Evolutionary conservation across 2,797 vertebrate genomes (phyloP).

Genomic region (Thunnus albacares): DNA sequence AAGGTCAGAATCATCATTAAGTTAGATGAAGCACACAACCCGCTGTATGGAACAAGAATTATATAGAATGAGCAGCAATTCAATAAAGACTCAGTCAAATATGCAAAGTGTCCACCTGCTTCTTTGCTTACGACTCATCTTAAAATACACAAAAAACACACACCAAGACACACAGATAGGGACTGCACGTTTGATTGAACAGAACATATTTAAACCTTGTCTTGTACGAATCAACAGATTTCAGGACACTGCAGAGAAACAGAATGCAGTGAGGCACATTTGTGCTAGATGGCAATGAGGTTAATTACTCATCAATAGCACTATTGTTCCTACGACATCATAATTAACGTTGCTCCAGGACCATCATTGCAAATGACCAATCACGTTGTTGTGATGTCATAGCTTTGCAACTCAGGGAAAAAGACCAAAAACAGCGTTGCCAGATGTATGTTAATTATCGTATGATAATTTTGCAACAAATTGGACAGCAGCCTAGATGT

Average conservation of each 20-base stretch:
- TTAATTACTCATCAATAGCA: too few relatives aligned
- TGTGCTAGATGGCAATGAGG: too few relatives aligned
- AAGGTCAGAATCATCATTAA: conserved; percentile 12
- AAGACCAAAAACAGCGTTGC: too few relatives aligned
- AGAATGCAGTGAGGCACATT: neutral
- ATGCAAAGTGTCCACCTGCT: neutral
- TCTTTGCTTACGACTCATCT: neutral
- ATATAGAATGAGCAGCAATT: neutral
- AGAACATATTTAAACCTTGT: neutral
- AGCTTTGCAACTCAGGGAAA: too few relatives aligned
- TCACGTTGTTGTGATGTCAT: too few relatives aligned
- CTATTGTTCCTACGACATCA: too few relatives aligned
- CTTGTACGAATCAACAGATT: neutral
- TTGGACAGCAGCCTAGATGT: too few relatives aligned
- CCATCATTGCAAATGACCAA: too few relatives aligned
- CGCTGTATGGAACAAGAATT: neutral
- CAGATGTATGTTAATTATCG: too few relatives aligned
- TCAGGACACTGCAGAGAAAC: neutral
- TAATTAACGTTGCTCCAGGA: too few relatives aligned
- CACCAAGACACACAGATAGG: conserved; percentile 9
- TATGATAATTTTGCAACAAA: too few relatives aligned
- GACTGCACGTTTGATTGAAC: neutral
- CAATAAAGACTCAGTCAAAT: neutral
- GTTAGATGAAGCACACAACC: neutral
- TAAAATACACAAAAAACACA: conserved; percentile 6